Evolutionary conservation across 2,113 vertebrate genomes (phyloP), one percentile per base, ranked within the genome.

Genomic region (Tachuris rubrigastra): DNA sequence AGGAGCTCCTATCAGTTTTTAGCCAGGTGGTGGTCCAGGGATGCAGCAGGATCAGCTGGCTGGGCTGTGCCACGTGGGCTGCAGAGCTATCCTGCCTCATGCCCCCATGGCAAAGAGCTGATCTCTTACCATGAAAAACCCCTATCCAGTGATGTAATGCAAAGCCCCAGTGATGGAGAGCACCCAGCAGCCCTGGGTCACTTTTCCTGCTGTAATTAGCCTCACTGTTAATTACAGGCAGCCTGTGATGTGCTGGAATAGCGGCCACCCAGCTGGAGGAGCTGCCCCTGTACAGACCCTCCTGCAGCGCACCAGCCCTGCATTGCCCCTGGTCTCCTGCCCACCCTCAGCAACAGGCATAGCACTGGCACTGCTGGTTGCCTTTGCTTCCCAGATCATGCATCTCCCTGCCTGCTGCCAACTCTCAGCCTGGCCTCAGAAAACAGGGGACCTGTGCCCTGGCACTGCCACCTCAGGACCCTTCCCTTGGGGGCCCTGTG

Each of bases 211-310:
- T 66, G 8, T 27, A 63, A 19, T 82, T 74, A 90, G 35, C 52
- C 33, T 75, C 7, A 2, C 42, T 63, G n/a, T 74, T 91, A 85
- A 49, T 67, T 75, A 42, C 27, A 39, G 8, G 1, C 19, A 63
- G 35, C 20, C n/a, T 62, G n/a, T 35, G 30, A 27, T 1, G 15
- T 42, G 55, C 60, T 23, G 31, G n/a, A 21, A 31, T 28, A 73
- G 59, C 7, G 1, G 28, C 44, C 3, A 19, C 16, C 7, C 2
- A 3, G 30, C 47, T 0, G 0, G 23, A 79, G 44, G 27, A 12
- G 37, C 59, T 65, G 44, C 17, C 44, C 59, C 20, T 46, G 42
- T 10, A 41, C 53, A 50, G 75, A 41, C 56, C 42, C 47, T 69
- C 37, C 14, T 59, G 74, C 65, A 49, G 46, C 3, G 1, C 25